phyloP scores from a whole-genome alignment of 2,797 vertebrate species.

The Chelmon rostratus region DNA sequence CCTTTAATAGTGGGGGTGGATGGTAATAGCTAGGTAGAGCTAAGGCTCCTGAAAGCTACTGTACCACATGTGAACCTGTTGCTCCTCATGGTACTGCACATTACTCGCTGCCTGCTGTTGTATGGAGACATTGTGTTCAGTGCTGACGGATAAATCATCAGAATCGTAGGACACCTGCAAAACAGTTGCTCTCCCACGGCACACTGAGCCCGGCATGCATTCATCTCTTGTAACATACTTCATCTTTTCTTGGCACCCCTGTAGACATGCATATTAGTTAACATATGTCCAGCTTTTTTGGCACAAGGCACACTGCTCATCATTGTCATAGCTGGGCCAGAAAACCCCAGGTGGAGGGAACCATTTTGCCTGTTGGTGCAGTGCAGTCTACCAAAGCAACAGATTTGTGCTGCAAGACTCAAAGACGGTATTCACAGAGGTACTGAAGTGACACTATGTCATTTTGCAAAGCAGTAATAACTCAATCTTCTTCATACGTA shows the following conservation, averaged over 20 bases:
- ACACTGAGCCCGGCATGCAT: background rate
- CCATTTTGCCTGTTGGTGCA: background rate
- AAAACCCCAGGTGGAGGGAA: background rate
- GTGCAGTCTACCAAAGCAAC: background rate
- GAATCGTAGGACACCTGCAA: background rate
- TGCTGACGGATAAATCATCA: background rate
- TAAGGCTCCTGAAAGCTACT: background rate
- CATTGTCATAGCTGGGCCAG: background rate
- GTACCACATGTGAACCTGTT: background rate
- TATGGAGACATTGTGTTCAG: background rate
- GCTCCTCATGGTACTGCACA: background rate
- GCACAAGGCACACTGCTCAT: background rate
- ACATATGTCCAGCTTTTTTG: background rate
- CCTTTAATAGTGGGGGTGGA: conserved; percentile 3
- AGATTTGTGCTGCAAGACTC: background rate
- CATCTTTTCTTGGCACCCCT: conserved; percentile 3
- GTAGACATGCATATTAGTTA: background rate
- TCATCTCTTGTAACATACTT: background rate
- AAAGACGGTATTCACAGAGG: background rate
- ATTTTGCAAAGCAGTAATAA: background rate
- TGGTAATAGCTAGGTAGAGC: background rate
- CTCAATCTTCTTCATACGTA: background rate
- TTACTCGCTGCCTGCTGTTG: background rate
- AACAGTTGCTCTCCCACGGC: conserved; percentile 3
- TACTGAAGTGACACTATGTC: background rate